These are phyloP conservation scores for Gymnobelideus leadbeateri DNA, from an alignment of 2,113 vertebrate species.

Conservation along the genomic window DNA sequence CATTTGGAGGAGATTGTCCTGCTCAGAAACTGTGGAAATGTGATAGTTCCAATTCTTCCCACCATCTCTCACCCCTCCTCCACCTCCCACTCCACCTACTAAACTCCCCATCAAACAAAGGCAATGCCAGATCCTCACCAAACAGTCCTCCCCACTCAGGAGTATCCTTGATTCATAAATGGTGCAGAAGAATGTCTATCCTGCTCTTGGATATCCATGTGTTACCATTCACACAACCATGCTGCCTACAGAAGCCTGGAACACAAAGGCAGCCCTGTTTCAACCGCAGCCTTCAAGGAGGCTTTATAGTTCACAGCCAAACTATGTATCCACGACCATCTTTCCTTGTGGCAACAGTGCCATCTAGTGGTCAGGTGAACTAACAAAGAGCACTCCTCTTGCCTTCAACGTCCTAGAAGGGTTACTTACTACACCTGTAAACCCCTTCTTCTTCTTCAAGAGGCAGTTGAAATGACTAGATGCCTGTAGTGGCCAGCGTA, in stretches of 20 bases:
- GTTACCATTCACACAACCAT: conserved; percentile 8
- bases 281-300: conserved; percentile 58
- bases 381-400: conserved; percentile 1
- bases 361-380: conserved; percentile 81
- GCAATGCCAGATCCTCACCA: not conserved
- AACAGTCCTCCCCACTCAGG: conserved; percentile 41
- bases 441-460: conserved; percentile 28
- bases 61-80: not conserved
- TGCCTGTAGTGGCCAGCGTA: conserved; percentile 3
- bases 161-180: not conserved
- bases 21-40: not conserved
- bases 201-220: conserved; percentile 11
- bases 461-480: conserved; percentile 40
- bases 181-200: accelerated
- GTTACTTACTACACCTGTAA: not conserved
- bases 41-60: not conserved
- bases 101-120: not conserved
- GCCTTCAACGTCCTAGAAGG: not conserved
- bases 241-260: not conserved
- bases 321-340: conserved; percentile 64
- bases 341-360: conserved; percentile 75
- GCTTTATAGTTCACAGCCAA: conserved; percentile 77
- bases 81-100: not conserved
- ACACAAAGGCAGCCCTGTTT: not conserved
- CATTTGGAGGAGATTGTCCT: not conserved